Base-by-base conservation (phyloP, 2,888 invertebrate genomes). In the Drosophila limbata region DNA sequence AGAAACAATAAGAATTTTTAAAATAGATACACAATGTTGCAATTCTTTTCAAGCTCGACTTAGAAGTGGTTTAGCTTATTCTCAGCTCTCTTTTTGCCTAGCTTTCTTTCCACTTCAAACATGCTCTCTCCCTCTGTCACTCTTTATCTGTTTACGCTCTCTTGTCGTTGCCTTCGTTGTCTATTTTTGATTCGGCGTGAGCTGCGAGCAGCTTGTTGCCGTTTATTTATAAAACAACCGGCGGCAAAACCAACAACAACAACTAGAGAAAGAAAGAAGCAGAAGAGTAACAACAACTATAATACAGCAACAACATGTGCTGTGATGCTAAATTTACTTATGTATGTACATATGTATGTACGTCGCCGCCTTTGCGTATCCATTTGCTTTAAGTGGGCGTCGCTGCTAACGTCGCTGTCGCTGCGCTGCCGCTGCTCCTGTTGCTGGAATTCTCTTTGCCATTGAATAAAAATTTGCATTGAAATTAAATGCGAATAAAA, bases 171-270 rank as follows among this genome's bases (percentile, higher is more conserved):
- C 33, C 59, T 45, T 56, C 48, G 40, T 60, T 60, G 59, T 84
- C 81, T 87, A 82, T 84, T 77, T 82, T 67, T 60, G 78, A 61
- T 67, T 51, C 59, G 61, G 73, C 64, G 44, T 72, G 81, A 72
- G 83, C 80, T 85, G 80, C 69, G 65, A 78, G 74, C 79, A 74
- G 76, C 83, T 82, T 79, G 88, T 81, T 77, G 72, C 75, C 68
- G 75, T 84, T 82, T 82, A 82, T 87, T 82, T 82, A 73, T 84
- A 82, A 84, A 72, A 69, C 65, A 77, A 69, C 66, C 68, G 73
- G 62, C 62, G 80, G 67, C 67, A 66, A 57, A 65, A 66, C 42
- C 52, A 80, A 66, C 60, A 67, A 67, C 77, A 73, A 67, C 44
- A 67, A 19, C 11, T 17, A 9, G 13, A 13, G 13, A 35, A 47